Base-by-base conservation (phyloP, 1,140 invertebrate species). In the Hycleus phaleratus region DNA sequence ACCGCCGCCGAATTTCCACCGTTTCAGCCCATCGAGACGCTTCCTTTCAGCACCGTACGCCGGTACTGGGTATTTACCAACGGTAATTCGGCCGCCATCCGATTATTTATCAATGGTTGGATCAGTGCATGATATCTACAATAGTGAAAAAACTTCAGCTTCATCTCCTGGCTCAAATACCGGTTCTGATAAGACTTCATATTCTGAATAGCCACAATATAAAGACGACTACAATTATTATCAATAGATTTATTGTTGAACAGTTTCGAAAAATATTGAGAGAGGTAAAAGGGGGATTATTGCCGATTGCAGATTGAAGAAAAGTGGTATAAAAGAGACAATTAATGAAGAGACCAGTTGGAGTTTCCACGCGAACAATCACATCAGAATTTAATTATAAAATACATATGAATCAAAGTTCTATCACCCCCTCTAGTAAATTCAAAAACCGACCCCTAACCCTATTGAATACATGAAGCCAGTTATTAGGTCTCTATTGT, bases 21-120 rank as follows among this genome's bases (percentile, higher is more conserved):
- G 54, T 74, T 82, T 47, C 77, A 82, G 53, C 73, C 80, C 62
- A 60, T 81, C 82, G 6, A 75, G 84, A 62, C 79, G 88, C 51
- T 90, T 91, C 68, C 75, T 91, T 0, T 83, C 87, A 0, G 86
- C 87, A 0, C 87, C 86, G 0, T 91, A 90, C 68, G 82, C 85
- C 26, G 87, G 87, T 2, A 90, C 88, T 0, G 87, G 87, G 0
- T 90, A 90, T 69, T 71, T 91, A 49, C 85, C 88, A 0, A 88
- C 87, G 0, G 85, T 91, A 1, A 86, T 91, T 47, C 75, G 85
- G 58, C 85, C 87, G 4, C 72, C 72, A 4, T 53, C 65, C n/a
- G 71, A 74, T 49, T 73, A 73, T 46, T 54, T 64, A 4, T 66
- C 63, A 4, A 60, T 70, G 61, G 63, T 69, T 38, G 67, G 67